Base-by-base conservation (phyloP, 2,888 invertebrate species). In the Heliothis peltigera region DNA sequence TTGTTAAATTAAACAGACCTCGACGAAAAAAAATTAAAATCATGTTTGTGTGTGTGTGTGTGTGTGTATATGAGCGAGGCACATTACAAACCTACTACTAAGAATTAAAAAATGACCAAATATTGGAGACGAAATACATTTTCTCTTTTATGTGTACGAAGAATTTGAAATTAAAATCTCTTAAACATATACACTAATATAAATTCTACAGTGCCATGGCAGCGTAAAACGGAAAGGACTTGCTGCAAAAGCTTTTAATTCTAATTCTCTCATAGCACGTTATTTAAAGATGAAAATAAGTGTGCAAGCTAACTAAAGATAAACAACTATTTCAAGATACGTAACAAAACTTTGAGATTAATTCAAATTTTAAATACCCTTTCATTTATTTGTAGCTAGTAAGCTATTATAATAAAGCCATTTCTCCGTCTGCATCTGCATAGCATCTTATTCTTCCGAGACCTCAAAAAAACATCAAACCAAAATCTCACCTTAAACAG, bases 111-210 rank as follows among this genome's bases (percentile, higher is more conserved):
- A 39, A 39, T 39, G 4, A n/a, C 15, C n/a, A 39, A 39, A 39
- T 39, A 39, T 39, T 39, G 4, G 4, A 39, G n/a, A 39, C n/a
- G n/a, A 39, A 39, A n/a, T 39, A n/a, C 39, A 39, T 4, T 15
- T n/a, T 32, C 32, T 32, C 10, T 39, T 17, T 22, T 49, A 8
- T 35, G 21, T 6, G 1, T 0, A 12, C 28, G n/a, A 19, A 18
- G 15, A 66, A 49, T 28, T 46, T 28, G 15, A 49, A 39, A 44
- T 55, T 39, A 17, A 21, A 61, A 51, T 46, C 35, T 4, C 25
- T 12, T 28, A 35, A 43, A 43, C 18, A 54, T 43, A 43, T 49
- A 48, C 15, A 35, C 19, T 48, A 0, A 15, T 43, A 56, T 49
- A 44, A 28, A 49, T 49, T 49, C 43, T n/a, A 39, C 28, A 10